These are phyloP conservation scores for Patella depressa DNA, from an alignment of 2,888 invertebrate genomes.

Conservation along the genomic window DNA sequence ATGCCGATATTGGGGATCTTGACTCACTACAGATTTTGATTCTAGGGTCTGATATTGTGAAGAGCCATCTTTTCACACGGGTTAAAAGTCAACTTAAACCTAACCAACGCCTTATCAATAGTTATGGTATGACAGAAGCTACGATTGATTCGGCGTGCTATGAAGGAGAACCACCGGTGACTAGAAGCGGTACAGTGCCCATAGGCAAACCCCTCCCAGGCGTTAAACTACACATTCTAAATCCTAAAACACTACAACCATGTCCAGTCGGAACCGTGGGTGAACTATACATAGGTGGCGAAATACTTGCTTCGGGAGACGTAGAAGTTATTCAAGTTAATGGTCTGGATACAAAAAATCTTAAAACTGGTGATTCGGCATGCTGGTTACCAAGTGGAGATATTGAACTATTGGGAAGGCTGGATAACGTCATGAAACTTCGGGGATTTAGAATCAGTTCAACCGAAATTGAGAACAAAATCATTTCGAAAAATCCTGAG, in stretches of 20 bases:
- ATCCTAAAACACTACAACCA: background rate
- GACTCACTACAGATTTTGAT: background rate
- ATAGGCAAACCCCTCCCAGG: conserved; percentile 25
- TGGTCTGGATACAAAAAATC: background rate
- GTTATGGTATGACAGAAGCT: conserved; percentile 28
- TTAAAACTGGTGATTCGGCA: conserved; percentile 8
- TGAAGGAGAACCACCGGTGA: conserved; percentile 17
- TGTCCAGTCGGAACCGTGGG: conserved; percentile 19
- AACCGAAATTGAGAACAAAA: conserved; percentile 19
- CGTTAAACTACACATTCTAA: conserved; percentile 13
- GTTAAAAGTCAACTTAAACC: background rate
- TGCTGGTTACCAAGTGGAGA: conserved; percentile 17
- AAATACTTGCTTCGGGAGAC: conserved; percentile 15
- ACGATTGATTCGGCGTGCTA: conserved; percentile 24
- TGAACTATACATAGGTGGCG: conserved; percentile 21
- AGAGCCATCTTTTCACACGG: conserved; percentile 13
- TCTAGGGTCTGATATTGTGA: conserved; percentile 16
- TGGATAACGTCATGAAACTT: conserved; percentile 15
- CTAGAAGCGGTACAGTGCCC: conserved; percentile 18
- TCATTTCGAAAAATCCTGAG: background rate
- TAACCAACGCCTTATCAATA: conserved; percentile 16
- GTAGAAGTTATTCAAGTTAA: background rate
- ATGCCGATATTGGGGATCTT: background rate
- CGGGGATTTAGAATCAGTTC: conserved; percentile 20
- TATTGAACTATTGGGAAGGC: conserved; percentile 17